These are phyloP conservation scores for Myrmecobius fasciatus DNA, from an alignment of 2,113 vertebrate genomes.

Conservation along the genomic window DNA sequence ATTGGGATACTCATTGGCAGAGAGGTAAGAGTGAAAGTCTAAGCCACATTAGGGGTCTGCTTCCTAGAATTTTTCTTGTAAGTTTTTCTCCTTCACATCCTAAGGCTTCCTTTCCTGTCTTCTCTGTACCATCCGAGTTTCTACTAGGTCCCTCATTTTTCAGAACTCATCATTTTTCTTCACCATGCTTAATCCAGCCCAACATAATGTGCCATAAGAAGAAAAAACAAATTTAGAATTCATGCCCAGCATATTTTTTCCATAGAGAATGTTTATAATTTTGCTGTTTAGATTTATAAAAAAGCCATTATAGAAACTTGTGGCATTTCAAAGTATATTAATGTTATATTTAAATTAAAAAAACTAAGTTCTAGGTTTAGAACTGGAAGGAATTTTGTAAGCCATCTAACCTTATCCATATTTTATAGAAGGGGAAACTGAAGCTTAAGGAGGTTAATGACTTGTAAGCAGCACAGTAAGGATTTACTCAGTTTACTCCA, in stretches of 20 bases:
- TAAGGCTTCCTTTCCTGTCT: neutral
- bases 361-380: neutral
- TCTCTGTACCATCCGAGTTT: neutral
- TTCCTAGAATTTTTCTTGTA: neutral
- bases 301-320: neutral
- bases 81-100: neutral
- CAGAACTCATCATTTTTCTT: conserved; percentile 2
- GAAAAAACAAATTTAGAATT: conserved; percentile 42
- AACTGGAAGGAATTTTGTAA: neutral
- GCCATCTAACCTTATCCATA: neutral
- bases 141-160: conserved; percentile 13
- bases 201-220: conserved; percentile 54
- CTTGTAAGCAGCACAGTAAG: neutral
- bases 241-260: conserved; percentile 44
- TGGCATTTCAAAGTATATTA: conserved; percentile 1
- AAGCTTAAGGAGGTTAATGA: neutral
- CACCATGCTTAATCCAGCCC: neutral
- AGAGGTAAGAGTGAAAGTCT: neutral
- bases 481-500: neutral
- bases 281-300: conserved; percentile 44
- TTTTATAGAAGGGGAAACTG: neutral
- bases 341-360: conserved; percentile 5
- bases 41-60: neutral
- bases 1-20: neutral
- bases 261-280: neutral